These are phyloP conservation scores for Heliconius hewitsoni DNA, from an alignment of 1,140 invertebrate species.

Conservation along the genomic window DNA sequence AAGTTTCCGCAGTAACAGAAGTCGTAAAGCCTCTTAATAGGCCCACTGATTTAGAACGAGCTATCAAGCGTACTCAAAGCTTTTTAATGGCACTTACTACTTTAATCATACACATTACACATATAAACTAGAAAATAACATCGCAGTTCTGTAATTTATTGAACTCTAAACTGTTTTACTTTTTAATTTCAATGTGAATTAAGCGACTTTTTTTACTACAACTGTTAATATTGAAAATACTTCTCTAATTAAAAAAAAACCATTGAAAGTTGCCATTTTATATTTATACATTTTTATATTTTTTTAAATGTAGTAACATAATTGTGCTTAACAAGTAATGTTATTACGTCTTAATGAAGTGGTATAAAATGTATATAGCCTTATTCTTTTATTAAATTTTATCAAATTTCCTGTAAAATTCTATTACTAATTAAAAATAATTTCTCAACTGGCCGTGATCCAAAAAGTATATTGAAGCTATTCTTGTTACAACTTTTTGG, in stretches of 20 bases:
- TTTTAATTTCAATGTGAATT: background rate
- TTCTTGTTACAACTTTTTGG: slow-evolving; percentile 21
- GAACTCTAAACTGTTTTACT: background rate
- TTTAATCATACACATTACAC: slow-evolving; percentile 39
- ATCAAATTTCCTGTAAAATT: slow-evolving; percentile 8
- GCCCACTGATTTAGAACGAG: slow-evolving; percentile 41
- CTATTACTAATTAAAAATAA: slow-evolving; percentile 14
- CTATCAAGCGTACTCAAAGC: slow-evolving; percentile 40
- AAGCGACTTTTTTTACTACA: background rate
- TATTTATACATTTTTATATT: background rate
- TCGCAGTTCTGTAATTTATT: background rate
- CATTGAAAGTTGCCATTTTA: background rate
- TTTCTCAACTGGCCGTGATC: slow-evolving; percentile 8
- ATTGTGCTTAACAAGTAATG: background rate
- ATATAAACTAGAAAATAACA: background rate
- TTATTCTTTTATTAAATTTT: background rate
- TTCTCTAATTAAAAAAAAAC: no score
- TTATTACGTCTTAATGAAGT: background rate
- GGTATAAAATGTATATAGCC: background rate
- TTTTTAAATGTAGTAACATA: background rate
- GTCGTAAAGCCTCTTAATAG: slow-evolving; percentile 44
- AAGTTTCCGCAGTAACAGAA: slow-evolving; percentile 28
- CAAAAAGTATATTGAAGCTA: slow-evolving; percentile 11
- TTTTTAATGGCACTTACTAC: slow-evolving; percentile 40
- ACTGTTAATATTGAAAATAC: background rate